phyloP scores from a whole-genome alignment of 2,797 vertebrate genomes.

The Threskiornis aethiopicus region DNA sequence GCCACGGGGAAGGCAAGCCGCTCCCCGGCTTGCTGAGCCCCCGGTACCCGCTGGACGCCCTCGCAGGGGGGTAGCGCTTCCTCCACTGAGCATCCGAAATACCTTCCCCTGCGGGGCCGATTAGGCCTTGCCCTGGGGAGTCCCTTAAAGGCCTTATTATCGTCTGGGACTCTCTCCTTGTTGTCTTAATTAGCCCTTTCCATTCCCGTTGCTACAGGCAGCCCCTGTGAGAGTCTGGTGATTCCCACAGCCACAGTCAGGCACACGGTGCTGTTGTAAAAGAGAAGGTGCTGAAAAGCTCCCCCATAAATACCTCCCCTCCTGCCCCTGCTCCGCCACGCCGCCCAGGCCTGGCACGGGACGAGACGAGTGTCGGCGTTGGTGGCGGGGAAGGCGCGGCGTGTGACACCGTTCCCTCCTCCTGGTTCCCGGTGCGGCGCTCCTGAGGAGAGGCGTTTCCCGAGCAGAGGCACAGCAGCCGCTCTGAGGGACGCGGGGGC shows the following conservation, averaged over 20 bases:
- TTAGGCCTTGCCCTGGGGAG: neutral
- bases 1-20: fast-evolving
- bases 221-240: neutral
- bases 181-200: constrained; percentile 51
- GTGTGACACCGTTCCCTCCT: neutral
- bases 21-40: neutral
- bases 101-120: neutral
- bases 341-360: neutral
- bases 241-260: neutral
- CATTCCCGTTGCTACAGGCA: neutral
- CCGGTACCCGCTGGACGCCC: neutral
- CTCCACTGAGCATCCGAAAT: neutral
- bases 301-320: neutral
- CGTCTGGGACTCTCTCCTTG: neutral
- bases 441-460: neutral
- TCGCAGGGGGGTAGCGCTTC: neutral
- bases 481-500: fast-evolving
- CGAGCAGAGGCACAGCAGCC: neutral
- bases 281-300: constrained; percentile 5
- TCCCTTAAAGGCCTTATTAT: constrained; percentile 39
- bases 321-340: fast-evolving
- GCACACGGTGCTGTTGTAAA: neutral
- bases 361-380: fast-evolving
- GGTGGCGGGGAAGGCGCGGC: fast-evolving
- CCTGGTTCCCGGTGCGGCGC: fast-evolving